Evolutionary conservation across 1,140 invertebrate species (phyloP), one percentile per base, ranked within the genome.

Genomic region (Drosophila bocki): DNA sequence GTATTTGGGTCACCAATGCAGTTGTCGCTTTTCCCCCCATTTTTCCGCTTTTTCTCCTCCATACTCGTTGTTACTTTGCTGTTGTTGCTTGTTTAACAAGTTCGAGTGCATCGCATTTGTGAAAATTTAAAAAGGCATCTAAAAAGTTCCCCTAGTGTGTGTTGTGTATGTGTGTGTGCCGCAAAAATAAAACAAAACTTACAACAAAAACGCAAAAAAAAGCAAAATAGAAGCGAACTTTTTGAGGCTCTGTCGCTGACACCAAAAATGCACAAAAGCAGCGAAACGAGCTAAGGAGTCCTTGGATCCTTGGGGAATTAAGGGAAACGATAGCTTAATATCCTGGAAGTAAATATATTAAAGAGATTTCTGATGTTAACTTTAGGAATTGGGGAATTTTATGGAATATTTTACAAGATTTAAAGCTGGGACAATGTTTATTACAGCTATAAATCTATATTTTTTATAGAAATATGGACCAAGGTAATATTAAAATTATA

Each of bases 91-190:
- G 85, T 84, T 88, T 88, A 88, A 88, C 84, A 90, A 88, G 85
- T 90, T 88, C 84, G 84, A 90, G 84, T 88, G 80, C 84, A 79
- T 71, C 74, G 85, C 80, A 87, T 84, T 87, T 88, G 85, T 67
- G 79, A 80, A 77, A 88, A 88, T 87, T 84, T 88, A 84, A 87
- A 82, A 83, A 78, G 60, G 75, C 80, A 88, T 77, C 84, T 80
- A 71, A 87, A 75, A 75, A 79, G 76, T 80, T 51, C 11, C 11
- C 5, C 22, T n/a, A 29, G 69, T 33, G 29, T 42, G 19, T 26
- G 32, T 63, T 26, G 19, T 63, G 39, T 42, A n/a, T n/a, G 17
- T 67, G 44, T 62, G 64, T 60, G 62, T n/a, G 57, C 54, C 22
- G 33, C 56, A 60, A 77, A 51, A 76, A 75, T 37, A 32, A 53